phyloP scores from a whole-genome alignment of 2,888 invertebrate species.

The Macaria liturata region DNA sequence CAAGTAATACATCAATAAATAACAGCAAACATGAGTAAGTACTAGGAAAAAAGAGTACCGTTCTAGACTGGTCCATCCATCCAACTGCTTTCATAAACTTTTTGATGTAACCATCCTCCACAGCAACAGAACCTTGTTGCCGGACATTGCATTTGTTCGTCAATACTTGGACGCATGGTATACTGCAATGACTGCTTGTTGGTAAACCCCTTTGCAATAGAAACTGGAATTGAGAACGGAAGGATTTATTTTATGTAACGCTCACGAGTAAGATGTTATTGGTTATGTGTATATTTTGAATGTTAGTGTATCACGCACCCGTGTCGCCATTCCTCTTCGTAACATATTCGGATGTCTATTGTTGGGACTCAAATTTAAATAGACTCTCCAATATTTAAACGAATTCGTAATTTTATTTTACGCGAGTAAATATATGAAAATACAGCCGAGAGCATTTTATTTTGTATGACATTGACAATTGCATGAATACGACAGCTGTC shows the following conservation, averaged over 20 bases:
- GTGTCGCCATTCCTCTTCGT: constrained; percentile 41
- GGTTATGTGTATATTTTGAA: too few relatives aligned
- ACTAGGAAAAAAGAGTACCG: constrained; percentile 59
- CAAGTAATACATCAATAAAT: too few relatives aligned
- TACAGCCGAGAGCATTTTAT: too few relatives aligned
- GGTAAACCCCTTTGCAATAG: constrained; percentile 39
- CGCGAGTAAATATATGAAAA: too few relatives aligned
- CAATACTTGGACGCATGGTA: constrained; percentile 37
- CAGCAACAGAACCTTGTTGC: constrained; percentile 57
- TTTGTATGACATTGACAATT: too few relatives aligned
- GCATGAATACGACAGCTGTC: too few relatives aligned
- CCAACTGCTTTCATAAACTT: constrained; percentile 84
- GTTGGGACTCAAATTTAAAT: too few relatives aligned
- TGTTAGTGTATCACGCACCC: constrained; percentile 38
- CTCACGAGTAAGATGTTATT: too few relatives aligned
- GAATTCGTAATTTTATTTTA: too few relatives aligned
- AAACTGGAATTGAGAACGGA: constrained; percentile 37
- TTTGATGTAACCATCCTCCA: constrained; percentile 79
- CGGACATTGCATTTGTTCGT: constrained; percentile 38
- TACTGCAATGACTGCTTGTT: constrained; percentile 46
- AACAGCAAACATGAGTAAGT: too few relatives aligned
- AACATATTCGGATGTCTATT: constrained; percentile 37
- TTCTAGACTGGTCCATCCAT: constrained; percentile 81
- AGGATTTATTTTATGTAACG: too few relatives aligned
- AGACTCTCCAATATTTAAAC: too few relatives aligned